Conservation (phyloP, 2,113 vertebrate genomes). For the Alouatta palliata region DNA sequence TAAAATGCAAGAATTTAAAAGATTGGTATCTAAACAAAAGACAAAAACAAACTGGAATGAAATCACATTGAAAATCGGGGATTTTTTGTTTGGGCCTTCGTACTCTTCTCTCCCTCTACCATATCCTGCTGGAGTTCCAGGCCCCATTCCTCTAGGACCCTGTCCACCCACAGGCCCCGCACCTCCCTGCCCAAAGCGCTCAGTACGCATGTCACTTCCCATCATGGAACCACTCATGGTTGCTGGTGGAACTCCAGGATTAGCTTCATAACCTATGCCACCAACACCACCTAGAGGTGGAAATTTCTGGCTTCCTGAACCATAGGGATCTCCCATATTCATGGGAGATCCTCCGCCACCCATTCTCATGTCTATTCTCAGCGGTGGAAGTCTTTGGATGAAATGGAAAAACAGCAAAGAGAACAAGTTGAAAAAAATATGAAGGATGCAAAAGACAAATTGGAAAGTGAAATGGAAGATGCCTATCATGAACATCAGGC, state of each 20-base stretch:
- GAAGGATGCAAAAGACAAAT: slow-evolving; percentile 97
- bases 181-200: slow-evolving; percentile 92
- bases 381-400: slow-evolving; percentile 98
- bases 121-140: slow-evolving; percentile 94
- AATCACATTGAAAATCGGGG: no score
- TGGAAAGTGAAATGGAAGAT: slow-evolving; percentile 99
- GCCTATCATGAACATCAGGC: slow-evolving; percentile 99
- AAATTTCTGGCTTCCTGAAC: slow-evolving; percentile 93
- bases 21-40: no score
- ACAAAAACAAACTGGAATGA: no score
- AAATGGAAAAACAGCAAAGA: slow-evolving; percentile 99
- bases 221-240: slow-evolving; percentile 93
- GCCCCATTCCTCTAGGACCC: slow-evolving; percentile 93
- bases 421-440: slow-evolving; percentile 99
- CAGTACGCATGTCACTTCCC: slow-evolving; percentile 92
- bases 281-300: slow-evolving; percentile 89
- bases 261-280: slow-evolving; percentile 95
- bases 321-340: slow-evolving; percentile 95
- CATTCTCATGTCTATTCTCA: no score
- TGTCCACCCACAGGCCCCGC: slow-evolving; percentile 92
- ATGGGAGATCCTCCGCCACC: no score
- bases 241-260: slow-evolving; percentile 92
- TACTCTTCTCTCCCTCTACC: slow-evolving; percentile 99
- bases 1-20: no score
- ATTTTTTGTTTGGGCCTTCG: slow-evolving; percentile 98